Percentiles rank a stretch among this genome's conserved stretches.
Evolutionary conservation across 2,888 invertebrate species (phyloP).

Genomic region (Tipula unca): DNA sequence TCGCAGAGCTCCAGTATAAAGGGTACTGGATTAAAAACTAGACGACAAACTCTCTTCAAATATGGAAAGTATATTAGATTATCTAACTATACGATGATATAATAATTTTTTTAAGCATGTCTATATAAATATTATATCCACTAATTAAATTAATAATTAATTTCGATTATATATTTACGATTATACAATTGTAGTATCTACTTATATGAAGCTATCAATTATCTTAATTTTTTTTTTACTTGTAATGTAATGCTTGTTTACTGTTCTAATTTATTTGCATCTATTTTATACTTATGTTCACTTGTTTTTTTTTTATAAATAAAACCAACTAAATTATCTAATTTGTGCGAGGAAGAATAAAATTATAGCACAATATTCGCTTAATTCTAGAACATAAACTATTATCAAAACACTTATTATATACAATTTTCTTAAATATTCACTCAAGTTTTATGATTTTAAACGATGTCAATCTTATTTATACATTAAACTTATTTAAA

Average conservation of each 20-base stretch:
- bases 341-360: too few species aligned
- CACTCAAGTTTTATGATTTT: too few species aligned
- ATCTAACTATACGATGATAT: not conserved
- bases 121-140: not conserved
- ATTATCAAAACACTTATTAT: too few species aligned
- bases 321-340: not conserved
- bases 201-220: not conserved
- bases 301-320: too few species aligned
- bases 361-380: too few species aligned
- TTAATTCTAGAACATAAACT: too few species aligned
- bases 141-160: not conserved
- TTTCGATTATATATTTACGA: not conserved
- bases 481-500: too few species aligned
- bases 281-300: too few species aligned
- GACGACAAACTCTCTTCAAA: not conserved
- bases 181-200: not conserved
- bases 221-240: not conserved
- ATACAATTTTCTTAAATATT: too few species aligned
- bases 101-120: not conserved
- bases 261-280: not conserved
- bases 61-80: not conserved
- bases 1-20: not conserved
- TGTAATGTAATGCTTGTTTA: not conserved
- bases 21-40: conserved; percentile 8
- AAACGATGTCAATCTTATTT: too few species aligned